These are phyloP conservation scores for Drosophila simulans DNA, from an alignment of 1,140 invertebrate genomes.

Conservation along the genomic window DNA sequence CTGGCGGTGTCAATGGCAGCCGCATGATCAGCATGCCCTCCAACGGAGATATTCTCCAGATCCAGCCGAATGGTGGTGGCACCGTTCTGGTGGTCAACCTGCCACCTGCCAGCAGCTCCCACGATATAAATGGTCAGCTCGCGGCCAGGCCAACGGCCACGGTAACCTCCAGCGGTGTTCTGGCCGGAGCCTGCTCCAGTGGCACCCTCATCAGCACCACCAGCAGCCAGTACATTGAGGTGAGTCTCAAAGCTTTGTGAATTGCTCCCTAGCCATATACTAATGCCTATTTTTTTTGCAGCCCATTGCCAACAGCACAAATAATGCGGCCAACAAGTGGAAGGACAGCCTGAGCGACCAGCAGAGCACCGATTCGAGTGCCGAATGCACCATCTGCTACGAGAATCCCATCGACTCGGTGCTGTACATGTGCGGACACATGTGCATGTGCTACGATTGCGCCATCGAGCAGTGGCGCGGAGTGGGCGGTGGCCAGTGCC, in stretches of 20 bases:
- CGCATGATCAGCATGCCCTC: conserved; percentile 85
- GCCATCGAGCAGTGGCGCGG: conserved; percentile 96
- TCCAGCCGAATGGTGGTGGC: conserved; percentile 87
- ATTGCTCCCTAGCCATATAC: not conserved
- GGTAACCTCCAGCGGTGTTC: conserved; percentile 65
- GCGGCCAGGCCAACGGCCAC: conserved; percentile 51
- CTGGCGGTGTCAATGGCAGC: conserved; percentile 75
- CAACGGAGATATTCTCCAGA: conserved; percentile 87
- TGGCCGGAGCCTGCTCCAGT: conserved; percentile 81
- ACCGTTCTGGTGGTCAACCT: conserved; percentile 92
- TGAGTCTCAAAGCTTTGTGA: conserved; percentile 61
- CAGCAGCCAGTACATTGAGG: conserved; percentile 87
- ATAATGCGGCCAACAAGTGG: conserved; percentile 66
- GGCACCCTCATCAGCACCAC: conserved; percentile 86
- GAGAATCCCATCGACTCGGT: conserved; percentile 96
- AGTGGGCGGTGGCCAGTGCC: conserved; percentile 95
- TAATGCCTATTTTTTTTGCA: conserved; percentile 16
- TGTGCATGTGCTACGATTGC: conserved; percentile 99
- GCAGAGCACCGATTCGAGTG: conserved; percentile 85
- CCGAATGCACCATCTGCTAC: conserved; percentile 97
- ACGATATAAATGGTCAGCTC: conserved; percentile 64
- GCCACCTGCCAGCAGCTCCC: conserved; percentile 87
- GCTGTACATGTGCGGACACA: conserved; percentile 98
- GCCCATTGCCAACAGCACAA: conserved; percentile 68
- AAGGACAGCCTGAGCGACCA: conserved; percentile 76